phyloP scores from a whole-genome alignment of 2,888 invertebrate genomes.

The Oithona nana region DNA sequence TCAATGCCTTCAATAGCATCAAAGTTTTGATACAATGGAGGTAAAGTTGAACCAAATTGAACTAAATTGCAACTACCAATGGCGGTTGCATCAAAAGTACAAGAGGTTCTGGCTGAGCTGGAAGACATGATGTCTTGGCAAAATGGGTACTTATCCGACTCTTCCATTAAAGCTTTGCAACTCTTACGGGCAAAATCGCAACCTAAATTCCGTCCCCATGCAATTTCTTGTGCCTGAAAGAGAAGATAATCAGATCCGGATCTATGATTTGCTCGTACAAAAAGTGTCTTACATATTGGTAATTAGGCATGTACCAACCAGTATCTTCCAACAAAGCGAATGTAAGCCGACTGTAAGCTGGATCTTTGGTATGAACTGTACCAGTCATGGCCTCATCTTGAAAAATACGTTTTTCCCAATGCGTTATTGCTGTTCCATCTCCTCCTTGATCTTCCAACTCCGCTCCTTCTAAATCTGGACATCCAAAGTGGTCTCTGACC shows the following conservation, averaged over 20 bases:
- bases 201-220: conserved; percentile 76
- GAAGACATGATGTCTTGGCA: conserved; percentile 2
- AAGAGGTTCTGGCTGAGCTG: background rate
- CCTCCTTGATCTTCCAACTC: conserved; percentile 95
- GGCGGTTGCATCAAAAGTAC: background rate
- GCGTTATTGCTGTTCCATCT: conserved; percentile 85
- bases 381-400: conserved; percentile 98
- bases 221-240: conserved; percentile 56
- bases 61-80: conserved; percentile 10
- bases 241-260: background rate
- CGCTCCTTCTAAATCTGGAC: conserved; percentile 69
- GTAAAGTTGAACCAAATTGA: background rate
- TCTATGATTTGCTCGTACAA: background rate
- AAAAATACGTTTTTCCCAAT: conserved; percentile 90
- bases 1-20: conserved; percentile 4
- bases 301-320: conserved; percentile 86
- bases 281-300: conserved; percentile 26
- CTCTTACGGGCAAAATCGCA: conserved; percentile 83
- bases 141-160: background rate
- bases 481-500: conserved; percentile 70
- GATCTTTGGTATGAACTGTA: conserved; percentile 84
- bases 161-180: conserved; percentile 88
- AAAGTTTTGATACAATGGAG: conserved; percentile 6
- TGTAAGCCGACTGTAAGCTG: conserved; percentile 81
- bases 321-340: conserved; percentile 93